Base-by-base conservation (phyloP, 2,113 vertebrate species). In the Polypterus bichir region DNA sequence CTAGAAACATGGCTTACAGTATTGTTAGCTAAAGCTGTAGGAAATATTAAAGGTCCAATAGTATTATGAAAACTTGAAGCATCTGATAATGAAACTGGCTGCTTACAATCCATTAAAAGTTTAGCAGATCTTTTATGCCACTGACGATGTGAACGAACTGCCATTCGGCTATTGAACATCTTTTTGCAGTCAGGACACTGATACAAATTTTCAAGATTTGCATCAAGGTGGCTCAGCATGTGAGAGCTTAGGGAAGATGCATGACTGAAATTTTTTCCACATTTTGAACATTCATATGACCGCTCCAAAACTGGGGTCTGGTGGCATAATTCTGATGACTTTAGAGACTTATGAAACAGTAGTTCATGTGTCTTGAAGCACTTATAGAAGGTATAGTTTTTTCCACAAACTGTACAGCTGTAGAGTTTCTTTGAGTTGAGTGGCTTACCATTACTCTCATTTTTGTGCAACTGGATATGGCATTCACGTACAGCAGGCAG, bases 231-330 rank as follows among this genome's bases (percentile, higher is more conserved):
- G 66, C 81, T 81, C 60, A 72, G 85, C 84, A 86, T 85, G 54
- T 88, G 86, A 64, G 86, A 88, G 79, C 86, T 80, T 11, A 86
- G 83, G 0, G 84, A 83, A 73, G 84, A 86, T 44, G 78, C 86
- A 7, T 83, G 73, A 2, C 82, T 84, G 47, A 86, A 88, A 47
- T 76, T 71, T 63, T 86, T 88, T 5, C 79, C 80, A 4, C 86
- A 88, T 64, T 84, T 77, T 2, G 82, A 77, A 56, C 86, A 88
- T 62, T 78, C 73, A 59, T 86, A 86, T 0, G 80, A 76, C 71
- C 84, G 83, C 62, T 84, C 74, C 57, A 86, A 58, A 61, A 85
- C 79, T 61, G 86, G 79, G 7, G 86, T 73, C 66, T 88, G 83
- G 73, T 85, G 69, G 62, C 83, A 79, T 47, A 86, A 86, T 27